Evolutionary conservation across 2,113 vertebrate species (phyloP), one percentile per base, ranked within the genome.

Genomic region (Mastomys natalensis): DNA sequence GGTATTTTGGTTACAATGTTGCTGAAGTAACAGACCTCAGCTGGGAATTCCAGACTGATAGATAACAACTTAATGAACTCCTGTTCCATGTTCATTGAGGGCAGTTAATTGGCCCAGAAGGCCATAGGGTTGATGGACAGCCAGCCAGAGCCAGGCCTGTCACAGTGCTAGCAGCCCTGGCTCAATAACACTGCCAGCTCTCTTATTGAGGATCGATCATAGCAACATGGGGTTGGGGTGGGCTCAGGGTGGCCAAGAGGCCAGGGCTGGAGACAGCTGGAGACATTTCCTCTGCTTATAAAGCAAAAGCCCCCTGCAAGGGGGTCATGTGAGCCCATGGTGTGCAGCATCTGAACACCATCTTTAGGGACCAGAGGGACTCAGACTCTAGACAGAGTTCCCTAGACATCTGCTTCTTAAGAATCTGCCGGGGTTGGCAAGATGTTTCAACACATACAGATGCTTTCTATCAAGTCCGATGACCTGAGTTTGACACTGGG

Each of bases 51-150:
- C 29, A 7, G 13, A 55, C 86, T 84, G 93, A 80, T 17, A 40
- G 82, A 55, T 66, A 58, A 81, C 68, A 64, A 80, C 77, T 93
- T 95, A 91, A 85, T 90, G 78, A 97, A 97, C 77, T 80, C 45
- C 85, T 85, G 29, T 58, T 40, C 70, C 84, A 45, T 66, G 73
- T 87, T 94, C 73, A 64, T 37, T 31, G 86, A 89, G 60, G 64
- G 60, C 31, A 58, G 22, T 34, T 95, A 86, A 76, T 68, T 62
- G 55, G 62, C 77, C 92, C 53, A 26, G 90, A 92, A 96, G 95
- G 93, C 96, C 82, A 68, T 53, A 10, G 62, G 43, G 21, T 19
- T 12, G 77, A 66, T 68, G 74, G 62, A 43, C 7, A 8, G 48
- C 68, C 87, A 77, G 2, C 60, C 10, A 51, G 8, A 70, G 66